phyloP scores from a whole-genome alignment of 1,140 invertebrate genomes.

The Drosophila orena region DNA sequence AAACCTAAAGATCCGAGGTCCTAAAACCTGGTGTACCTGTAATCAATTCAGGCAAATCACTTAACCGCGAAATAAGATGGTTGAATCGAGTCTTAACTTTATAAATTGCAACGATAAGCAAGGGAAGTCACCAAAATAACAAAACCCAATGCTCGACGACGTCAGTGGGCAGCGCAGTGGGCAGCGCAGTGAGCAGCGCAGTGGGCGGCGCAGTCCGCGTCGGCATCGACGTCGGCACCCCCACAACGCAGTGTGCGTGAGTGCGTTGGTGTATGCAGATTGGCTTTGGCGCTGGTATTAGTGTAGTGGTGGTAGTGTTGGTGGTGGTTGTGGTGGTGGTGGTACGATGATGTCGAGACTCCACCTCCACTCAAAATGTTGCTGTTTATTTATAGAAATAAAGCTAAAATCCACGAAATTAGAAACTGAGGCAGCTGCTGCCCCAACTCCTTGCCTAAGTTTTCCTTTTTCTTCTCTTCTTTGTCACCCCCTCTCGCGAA shows the following conservation, averaged over 20 bases:
- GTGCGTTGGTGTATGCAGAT: slow-evolving; percentile 16
- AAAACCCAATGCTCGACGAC: slow-evolving; percentile 23
- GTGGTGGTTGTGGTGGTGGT: slow-evolving; percentile 25
- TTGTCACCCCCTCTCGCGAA: background rate
- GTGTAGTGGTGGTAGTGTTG: slow-evolving; percentile 31
- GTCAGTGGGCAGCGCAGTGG: slow-evolving; percentile 16
- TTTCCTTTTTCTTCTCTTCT: background rate
- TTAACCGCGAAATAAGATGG: slow-evolving; percentile 2
- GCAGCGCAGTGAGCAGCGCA: slow-evolving; percentile 2
- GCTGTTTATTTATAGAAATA: slow-evolving; percentile 77
- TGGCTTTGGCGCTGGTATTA: slow-evolving; percentile 1
- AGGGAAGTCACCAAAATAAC: slow-evolving; percentile 48
- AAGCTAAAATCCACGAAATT: slow-evolving; percentile 84
- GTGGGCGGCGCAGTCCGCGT: background rate
- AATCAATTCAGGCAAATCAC: background rate
- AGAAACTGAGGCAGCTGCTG: slow-evolving; percentile 63
- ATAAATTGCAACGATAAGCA: background rate
- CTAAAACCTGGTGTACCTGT: background rate
- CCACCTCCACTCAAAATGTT: slow-evolving; percentile 80
- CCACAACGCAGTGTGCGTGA: slow-evolving; percentile 43
- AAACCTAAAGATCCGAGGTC: too few species aligned
- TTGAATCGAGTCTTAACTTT: slow-evolving; percentile 19
- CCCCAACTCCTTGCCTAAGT: slow-evolving; percentile 23
- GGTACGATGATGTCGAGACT: slow-evolving; percentile 67
- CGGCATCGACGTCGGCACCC: slow-evolving; percentile 38